Base-by-base conservation (phyloP, 37 sponge, comb jelly and placozoan species). In the Aplysina aerophoba region DNA sequence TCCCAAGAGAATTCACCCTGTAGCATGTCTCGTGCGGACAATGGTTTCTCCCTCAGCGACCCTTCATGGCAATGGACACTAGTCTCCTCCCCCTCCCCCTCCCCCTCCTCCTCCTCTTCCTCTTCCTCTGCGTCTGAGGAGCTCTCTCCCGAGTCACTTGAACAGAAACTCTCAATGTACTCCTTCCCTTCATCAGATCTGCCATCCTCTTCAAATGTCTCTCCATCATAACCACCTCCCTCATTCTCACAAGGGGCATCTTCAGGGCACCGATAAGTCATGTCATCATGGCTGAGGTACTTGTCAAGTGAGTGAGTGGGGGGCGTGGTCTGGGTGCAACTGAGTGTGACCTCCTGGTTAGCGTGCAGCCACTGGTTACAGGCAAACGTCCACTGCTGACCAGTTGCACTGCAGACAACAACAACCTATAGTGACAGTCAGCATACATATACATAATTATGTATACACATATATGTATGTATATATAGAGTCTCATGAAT, bases 311-410 rank as follows among this genome's bases (percentile, higher is more conserved):
- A 36, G 20, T 41, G 31, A 21, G 41, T 40, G 78, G 44, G 38
- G 4, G 54, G 78, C 1, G 54, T 75, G 78, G 25, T 40, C 24
- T 75, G 78, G 15, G 78, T 62, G 53, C 78, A 75, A 2, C 6
- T 0, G n/a, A 75, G 54, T 39, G 54, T 75, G 3, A 50, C 40
- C 15, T 75, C 78, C 20, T 92, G 81, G 40, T 88, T 60, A 36
- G 90, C 63, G 0, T 90, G 86, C 30, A 95, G 67, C 96, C 96
- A 95, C 77, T 90, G 86, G 28, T 87, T 81, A 41, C 96, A 95
- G 71, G 89, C 74, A 66, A 89, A 95, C 1, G 35, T 27, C 96
- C 96, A 95, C 60, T 44, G 61, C 67, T 80, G 67, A n/a, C 89
- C 87, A 28, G 72, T 82, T 19, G 30, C 34, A 27, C 39, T 69